Base-by-base conservation (phyloP, 1,140 invertebrate species). In the Nasonia longicornis region DNA sequence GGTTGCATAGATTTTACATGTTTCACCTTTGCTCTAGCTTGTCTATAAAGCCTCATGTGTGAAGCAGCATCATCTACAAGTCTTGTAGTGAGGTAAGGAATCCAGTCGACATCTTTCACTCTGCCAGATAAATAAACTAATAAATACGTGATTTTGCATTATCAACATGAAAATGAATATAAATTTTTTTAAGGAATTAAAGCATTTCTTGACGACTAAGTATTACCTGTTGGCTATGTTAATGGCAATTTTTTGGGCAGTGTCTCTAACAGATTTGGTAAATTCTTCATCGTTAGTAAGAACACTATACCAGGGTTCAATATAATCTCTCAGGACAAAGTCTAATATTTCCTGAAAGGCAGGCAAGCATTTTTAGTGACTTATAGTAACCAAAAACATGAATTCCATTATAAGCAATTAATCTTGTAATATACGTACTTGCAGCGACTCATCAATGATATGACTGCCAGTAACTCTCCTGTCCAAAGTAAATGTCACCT, bases 1-100 rank as follows among this genome's bases (percentile, higher is more conserved):
- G 90, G 87, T 86, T 91, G 93, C 29, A 84, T 88, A 42, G 88
- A 89, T 86, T 87, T 85, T 10, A 86, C 16, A 86, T 89, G 89
- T 92, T 94, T 93, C 83, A 93, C 90, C 87, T 93, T 90, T 83
- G 91, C 92, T 88, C 95, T 90, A 82, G 95, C 93, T 89, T 94
- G 96, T 48, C 94, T 89, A 86, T 96, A 98, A 20, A 98, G 89
- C 84, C 96, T 93, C 83, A 98, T 92, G 90, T 98, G 97, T 26
- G 95, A 95, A 7, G 96, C 97, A 82, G 96, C 94, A 92, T 98
- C 97, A 90, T 98, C 97, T 7, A 98, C 96, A 78, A 98, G 92
- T 79, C 94, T 92, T 48, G 96, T 96, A 35, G 97, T 97, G 74
- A 98, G 92, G 84, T 96, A 95, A 20, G 95, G 94, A 85, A 97